phyloP scores from a whole-genome alignment of 1,140 invertebrate genomes.

The Rhyzopertha dominica region DNA sequence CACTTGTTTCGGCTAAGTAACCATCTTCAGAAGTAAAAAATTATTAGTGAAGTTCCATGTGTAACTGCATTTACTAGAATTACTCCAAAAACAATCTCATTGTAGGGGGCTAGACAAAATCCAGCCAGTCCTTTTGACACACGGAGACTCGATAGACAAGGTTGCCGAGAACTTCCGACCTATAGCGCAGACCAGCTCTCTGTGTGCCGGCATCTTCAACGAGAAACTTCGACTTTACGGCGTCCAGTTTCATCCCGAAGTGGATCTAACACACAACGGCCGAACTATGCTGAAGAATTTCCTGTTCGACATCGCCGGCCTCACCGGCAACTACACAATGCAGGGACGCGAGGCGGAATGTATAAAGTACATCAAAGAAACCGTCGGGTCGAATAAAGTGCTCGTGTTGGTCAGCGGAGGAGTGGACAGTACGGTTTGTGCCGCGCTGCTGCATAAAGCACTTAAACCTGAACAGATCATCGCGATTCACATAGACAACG shows the following conservation, averaged over 20 bases:
- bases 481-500: constrained; percentile 97
- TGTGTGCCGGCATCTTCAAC: constrained; percentile 87
- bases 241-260: constrained; percentile 95
- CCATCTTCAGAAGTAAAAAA: no score
- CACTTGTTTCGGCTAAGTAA: no score
- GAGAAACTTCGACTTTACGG: constrained; percentile 90
- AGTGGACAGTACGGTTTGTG: constrained; percentile 98
- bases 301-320: constrained; percentile 82
- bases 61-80: no score
- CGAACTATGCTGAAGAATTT: constrained; percentile 92
- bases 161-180: constrained; percentile 81
- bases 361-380: constrained; percentile 86
- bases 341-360: constrained; percentile 84
- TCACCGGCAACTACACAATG: constrained; percentile 86
- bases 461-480: constrained; percentile 87
- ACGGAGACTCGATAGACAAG: constrained; percentile 93
- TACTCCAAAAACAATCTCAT: no score
- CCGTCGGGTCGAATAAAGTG: constrained; percentile 86
- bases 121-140: constrained; percentile 90
- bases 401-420: constrained; percentile 93
- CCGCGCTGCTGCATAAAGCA: constrained; percentile 87
- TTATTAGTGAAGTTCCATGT: no score
- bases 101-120: constrained; percentile 77
- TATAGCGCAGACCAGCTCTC: constrained; percentile 76
- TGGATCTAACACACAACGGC: constrained; percentile 91